Conservation (phyloP, 2,888 invertebrate genomes). For the Melanchra persicariae region DNA sequence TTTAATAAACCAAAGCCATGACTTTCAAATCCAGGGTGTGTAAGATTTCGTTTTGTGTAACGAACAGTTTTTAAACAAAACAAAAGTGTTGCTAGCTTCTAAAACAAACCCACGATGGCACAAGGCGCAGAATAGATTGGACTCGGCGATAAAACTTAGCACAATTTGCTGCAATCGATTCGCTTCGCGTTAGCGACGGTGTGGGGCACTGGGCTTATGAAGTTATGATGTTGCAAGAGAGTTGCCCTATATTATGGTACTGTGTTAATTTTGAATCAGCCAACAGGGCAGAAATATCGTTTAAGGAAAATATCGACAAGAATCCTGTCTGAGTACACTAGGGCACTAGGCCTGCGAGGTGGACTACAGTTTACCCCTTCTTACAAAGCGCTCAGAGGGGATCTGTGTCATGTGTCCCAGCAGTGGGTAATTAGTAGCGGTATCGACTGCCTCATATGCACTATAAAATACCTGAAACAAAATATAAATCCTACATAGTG, state of each 20-base stretch:
- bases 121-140: conserved; percentile 72
- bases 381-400: neutral
- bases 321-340: too few relatives aligned
- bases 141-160: conserved; percentile 75
- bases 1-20: neutral
- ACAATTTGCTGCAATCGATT: conserved; percentile 81
- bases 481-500: neutral
- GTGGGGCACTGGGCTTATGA: conserved; percentile 67
- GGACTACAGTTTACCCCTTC: too few relatives aligned
- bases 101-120: conserved; percentile 55
- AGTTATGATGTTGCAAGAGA: conserved; percentile 26
- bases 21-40: too few relatives aligned
- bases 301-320: too few relatives aligned
- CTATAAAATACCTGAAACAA: neutral
- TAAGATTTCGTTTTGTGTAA: neutral
- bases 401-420: neutral
- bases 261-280: neutral
- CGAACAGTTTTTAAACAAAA: neutral
- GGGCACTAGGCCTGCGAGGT: neutral
- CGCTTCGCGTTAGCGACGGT: conserved; percentile 71
- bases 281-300: neutral
- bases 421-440: neutral
- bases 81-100: neutral
- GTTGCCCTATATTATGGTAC: conserved; percentile 17
- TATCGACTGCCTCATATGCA: neutral